Percentiles rank a stretch among this genome's conserved stretches.
These are phyloP conservation scores for Lucinisca nassula DNA, from an alignment of 2,888 invertebrate species.

Conservation along the genomic window DNA sequence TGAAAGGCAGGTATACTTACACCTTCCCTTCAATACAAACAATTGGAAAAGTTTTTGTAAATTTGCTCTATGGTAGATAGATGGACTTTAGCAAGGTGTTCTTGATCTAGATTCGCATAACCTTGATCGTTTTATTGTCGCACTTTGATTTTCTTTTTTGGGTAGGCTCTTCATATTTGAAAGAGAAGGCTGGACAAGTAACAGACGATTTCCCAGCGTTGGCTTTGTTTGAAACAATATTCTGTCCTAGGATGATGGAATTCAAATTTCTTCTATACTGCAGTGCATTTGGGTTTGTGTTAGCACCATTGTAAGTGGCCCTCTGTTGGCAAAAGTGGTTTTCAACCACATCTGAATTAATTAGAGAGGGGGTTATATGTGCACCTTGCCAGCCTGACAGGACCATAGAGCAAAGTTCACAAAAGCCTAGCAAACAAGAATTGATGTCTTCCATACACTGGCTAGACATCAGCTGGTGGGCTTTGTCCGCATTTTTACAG, in stretches of 20 bases:
- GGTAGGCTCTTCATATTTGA: not conserved
- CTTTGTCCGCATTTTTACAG: not conserved
- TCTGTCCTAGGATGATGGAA: slow-evolving; percentile 39
- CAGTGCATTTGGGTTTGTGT: slow-evolving; percentile 35
- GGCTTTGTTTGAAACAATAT: slow-evolving; percentile 28
- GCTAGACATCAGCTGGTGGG: slow-evolving; percentile 5
- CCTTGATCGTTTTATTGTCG: not conserved
- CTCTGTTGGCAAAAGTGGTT: slow-evolving; percentile 49
- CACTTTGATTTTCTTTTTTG: not conserved
- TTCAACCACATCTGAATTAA: slow-evolving; percentile 52
- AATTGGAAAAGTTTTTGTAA: too few species aligned
- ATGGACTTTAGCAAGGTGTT: not conserved
- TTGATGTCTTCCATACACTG: slow-evolving; percentile 53
- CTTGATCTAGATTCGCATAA: not conserved
- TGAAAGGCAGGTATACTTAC: too few species aligned
- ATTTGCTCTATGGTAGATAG: too few species aligned
- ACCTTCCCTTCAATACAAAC: too few species aligned
- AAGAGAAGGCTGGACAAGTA: not conserved
- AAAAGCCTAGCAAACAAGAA: slow-evolving; percentile 39
- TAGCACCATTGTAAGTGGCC: slow-evolving; percentile 37
- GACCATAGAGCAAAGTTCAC: slow-evolving; percentile 4
- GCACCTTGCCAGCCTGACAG: not conserved
- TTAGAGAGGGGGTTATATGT: slow-evolving; percentile 33
- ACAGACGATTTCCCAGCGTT: slow-evolving; percentile 29
- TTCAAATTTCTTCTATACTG: slow-evolving; percentile 38